Percentiles rank a stretch among this genome's conserved stretches.
phyloP scores from a whole-genome alignment of 2,888 invertebrate genomes.

The Antheraea yamamai region DNA sequence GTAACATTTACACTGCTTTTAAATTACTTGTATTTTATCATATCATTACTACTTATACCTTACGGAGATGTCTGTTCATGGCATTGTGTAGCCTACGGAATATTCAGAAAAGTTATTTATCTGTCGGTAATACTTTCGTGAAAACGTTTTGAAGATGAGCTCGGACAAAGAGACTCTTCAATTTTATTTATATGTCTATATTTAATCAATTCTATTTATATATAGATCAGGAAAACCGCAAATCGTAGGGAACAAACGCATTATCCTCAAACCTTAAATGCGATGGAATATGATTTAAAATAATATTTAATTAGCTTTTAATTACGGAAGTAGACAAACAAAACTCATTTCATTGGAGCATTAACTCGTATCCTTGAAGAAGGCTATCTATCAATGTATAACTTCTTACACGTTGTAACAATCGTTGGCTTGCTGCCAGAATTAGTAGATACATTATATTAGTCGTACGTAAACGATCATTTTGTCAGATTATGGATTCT shows the following conservation, averaged over 20 bases:
- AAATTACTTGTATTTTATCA: too few species aligned
- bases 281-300: background rate
- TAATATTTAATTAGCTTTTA: background rate
- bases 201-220: too few species aligned
- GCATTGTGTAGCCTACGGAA: too few species aligned
- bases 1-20: too few species aligned
- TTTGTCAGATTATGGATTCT: background rate
- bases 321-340: background rate
- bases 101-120: too few species aligned
- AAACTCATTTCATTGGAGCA: background rate
- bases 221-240: background rate
- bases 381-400: background rate
- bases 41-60: too few species aligned
- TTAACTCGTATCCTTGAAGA: background rate
- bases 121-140: too few species aligned
- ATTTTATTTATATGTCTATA: too few species aligned
- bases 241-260: background rate
- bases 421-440: background rate
- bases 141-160: too few species aligned
- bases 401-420: background rate
- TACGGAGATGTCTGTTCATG: too few species aligned
- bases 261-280: background rate
- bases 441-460: conserved; percentile 1
- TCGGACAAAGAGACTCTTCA: too few species aligned
- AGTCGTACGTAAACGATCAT: background rate